Base-by-base conservation (phyloP, 2,113 vertebrate species). In the Halichoerus grypus region DNA sequence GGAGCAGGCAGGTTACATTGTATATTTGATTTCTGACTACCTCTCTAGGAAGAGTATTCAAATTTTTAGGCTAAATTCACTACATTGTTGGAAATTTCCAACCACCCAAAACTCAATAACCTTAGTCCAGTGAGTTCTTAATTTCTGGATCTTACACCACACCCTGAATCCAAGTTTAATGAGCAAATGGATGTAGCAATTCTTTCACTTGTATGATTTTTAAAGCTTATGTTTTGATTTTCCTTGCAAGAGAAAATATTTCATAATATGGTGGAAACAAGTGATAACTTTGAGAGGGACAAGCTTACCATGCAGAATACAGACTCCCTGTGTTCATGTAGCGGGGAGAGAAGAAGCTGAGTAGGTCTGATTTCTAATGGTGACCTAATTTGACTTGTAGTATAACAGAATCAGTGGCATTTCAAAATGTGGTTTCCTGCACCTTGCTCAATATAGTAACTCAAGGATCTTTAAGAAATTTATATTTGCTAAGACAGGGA, bases 41-140 rank as follows among this genome's bases (percentile, higher is more conserved):
- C 21, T 86, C 13, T 93, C 39, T 84, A 39, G 79, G 16, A 1
- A 2, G 42, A 81, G 1, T 33, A 69, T 69, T 97, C 13, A 71
- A 63, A 81, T 79, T 79, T 67, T 96, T 74, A 85, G 72, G 76
- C 26, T 93, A 42, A 55, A 67, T 76, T 93, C 26, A 55, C 36
- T 81, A 67, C 14, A 33, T 9, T 59, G 22, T 86, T 95, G 26
- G 77, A 71, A 88, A 95, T 94, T 95, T 94, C 69, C 51, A 84
- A 11, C 13, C 57, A 39, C 15, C 39, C 36, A 74, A 12, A 19
- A 71, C 46, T 96, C 16, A 63, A 24, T 84, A 39, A 89, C 72
- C 13, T 92, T 81, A 61, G 39, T 7, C 81, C n/a, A 12, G 49
- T 92, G 5, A 13, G 4, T 76, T 71, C 88, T 91, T 82, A 36